phyloP scores from a whole-genome alignment of 2,113 vertebrate species.

The Dissostichus mawsoni region DNA sequence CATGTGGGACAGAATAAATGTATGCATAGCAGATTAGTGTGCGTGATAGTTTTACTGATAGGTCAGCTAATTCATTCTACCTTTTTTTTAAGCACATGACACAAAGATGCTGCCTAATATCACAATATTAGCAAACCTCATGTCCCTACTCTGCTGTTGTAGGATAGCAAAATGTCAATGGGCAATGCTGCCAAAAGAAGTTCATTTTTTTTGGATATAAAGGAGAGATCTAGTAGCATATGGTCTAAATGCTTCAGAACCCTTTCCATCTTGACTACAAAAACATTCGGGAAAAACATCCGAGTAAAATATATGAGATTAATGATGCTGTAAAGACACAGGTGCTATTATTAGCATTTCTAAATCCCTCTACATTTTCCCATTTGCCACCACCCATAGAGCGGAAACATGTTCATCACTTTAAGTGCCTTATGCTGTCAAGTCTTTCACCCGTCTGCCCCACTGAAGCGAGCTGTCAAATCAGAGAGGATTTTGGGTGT shows the following conservation, averaged over 20 bases:
- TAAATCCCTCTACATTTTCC: conserved; percentile 8
- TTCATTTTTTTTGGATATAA: conserved; percentile 30
- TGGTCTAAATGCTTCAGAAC: conserved; percentile 40
- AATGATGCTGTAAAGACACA: conserved; percentile 15
- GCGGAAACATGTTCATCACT: conserved; percentile 17
- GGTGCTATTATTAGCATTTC: conserved; percentile 24
- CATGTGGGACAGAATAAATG: conserved; percentile 50
- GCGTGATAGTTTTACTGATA: conserved; percentile 47
- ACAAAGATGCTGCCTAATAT: conserved; percentile 4
- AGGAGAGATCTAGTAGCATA: conserved; percentile 35
- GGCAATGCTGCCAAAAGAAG: conserved; percentile 8
- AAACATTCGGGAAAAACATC: conserved; percentile 19
- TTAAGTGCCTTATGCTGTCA: background rate
- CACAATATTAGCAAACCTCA: background rate
- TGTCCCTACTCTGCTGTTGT: conserved; percentile 6
- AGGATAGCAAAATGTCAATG: background rate
- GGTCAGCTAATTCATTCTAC: conserved; percentile 43
- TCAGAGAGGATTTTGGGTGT: conserved; percentile 22
- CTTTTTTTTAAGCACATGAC: conserved; percentile 5
- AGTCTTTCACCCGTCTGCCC: conserved; percentile 36
- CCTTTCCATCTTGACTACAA: conserved; percentile 35
- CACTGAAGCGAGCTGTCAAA: background rate
- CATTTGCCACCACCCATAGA: background rate
- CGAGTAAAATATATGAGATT: conserved; percentile 24
- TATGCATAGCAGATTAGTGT: conserved; percentile 42